Evolutionary conservation across 2,888 invertebrate genomes (phyloP).

Genomic region (Amiota communis): DNA sequence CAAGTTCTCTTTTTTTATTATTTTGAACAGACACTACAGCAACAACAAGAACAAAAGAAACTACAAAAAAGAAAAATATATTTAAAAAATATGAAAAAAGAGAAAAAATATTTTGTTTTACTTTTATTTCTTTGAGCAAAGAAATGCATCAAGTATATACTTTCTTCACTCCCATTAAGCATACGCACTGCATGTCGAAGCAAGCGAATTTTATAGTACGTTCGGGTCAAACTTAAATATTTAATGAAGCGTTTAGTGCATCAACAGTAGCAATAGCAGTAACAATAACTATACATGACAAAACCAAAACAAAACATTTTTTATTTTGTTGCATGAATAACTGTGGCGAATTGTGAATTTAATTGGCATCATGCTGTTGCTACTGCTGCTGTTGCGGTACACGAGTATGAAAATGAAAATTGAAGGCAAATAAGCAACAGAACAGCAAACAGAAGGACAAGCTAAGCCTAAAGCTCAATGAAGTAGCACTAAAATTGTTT

Average conservation of each 20-base stretch:
- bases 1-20: constrained; percentile 38
- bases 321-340: too few relatives aligned
- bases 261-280: background rate
- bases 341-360: too few relatives aligned
- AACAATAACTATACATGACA: too few relatives aligned
- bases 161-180: too few relatives aligned
- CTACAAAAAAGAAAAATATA: constrained; percentile 34
- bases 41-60: constrained; percentile 39
- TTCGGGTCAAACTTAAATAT: constrained; percentile 64
- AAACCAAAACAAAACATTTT: too few relatives aligned
- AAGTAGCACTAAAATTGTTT: too few relatives aligned
- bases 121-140: background rate
- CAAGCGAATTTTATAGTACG: background rate
- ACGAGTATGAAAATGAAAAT: too few relatives aligned
- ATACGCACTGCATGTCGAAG: background rate
- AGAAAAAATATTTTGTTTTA: background rate
- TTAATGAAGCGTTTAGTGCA: constrained; percentile 68
- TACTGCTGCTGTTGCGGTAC: too few relatives aligned
- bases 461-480: too few relatives aligned
- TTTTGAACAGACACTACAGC: constrained; percentile 30
- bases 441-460: too few relatives aligned
- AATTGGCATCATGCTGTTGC: too few relatives aligned
- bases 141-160: too few relatives aligned
- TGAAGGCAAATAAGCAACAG: constrained; percentile 12
- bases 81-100: constrained; percentile 21